Conservation (phyloP, 2,888 invertebrate genomes). For the Drosophila emarginata region DNA sequence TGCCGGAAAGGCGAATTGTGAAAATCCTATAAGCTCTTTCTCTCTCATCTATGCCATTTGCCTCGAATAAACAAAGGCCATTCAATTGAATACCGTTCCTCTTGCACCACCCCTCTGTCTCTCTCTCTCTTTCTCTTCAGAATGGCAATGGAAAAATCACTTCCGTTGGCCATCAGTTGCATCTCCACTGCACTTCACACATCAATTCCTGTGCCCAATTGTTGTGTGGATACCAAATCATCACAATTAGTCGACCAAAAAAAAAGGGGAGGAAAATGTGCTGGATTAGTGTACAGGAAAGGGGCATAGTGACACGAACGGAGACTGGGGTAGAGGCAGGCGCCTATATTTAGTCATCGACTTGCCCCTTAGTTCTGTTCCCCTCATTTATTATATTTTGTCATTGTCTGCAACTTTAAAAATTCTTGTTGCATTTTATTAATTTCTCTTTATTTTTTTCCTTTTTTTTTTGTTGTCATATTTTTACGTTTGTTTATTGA, state of each 20-base stretch:
- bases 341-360: constrained; percentile 56
- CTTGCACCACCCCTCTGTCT: background rate
- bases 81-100: background rate
- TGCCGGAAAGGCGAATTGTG: constrained; percentile 55
- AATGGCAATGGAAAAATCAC: constrained; percentile 48
- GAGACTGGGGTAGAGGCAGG: constrained; percentile 3
- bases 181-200: constrained; percentile 67
- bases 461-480: constrained; percentile 61
- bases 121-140: background rate
- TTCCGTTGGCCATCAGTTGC: constrained; percentile 57
- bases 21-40: constrained; percentile 58
- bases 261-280: constrained; percentile 1
- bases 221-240: constrained; percentile 63
- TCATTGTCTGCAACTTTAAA: constrained; percentile 40
- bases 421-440: constrained; percentile 68
- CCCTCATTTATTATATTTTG: constrained; percentile 65
- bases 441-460: constrained; percentile 57
- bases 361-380: constrained; percentile 7
- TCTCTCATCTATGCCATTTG: constrained; percentile 6
- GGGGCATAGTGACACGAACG: background rate
- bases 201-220: constrained; percentile 70
- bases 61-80: constrained; percentile 20
- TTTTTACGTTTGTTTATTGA: constrained; percentile 78
- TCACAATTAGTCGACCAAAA: constrained; percentile 62
- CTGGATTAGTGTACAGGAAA: background rate